A percentile compares a stretch with the other conserved stretches of the same genome.
Evolutionary conservation across 2,797 vertebrate species (phyloP).

Genomic region (Lagodon rhomboides): DNA sequence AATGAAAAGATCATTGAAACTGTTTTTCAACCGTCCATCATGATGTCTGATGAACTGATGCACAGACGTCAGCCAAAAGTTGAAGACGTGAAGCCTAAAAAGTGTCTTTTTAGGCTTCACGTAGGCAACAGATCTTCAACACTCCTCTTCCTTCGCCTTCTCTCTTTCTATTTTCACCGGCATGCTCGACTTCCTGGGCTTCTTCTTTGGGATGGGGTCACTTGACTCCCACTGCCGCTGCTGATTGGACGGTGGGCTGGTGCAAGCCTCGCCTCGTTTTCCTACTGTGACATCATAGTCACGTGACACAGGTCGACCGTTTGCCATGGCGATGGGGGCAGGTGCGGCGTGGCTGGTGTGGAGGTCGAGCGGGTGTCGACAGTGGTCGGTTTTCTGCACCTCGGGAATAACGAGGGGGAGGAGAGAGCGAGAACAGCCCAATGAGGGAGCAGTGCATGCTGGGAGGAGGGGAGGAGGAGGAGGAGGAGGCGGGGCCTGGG

Average conservation of each 20-base stretch:
- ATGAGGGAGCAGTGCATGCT: constrained; percentile 58
- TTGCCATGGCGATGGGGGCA: background rate
- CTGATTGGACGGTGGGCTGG: constrained; percentile 67
- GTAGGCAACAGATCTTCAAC: constrained; percentile 7
- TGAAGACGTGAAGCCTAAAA: too few species aligned
- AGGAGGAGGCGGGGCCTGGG: constrained; percentile 32
- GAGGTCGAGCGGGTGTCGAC: background rate
- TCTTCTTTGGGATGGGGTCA: constrained; percentile 89
- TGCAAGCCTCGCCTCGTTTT: background rate
- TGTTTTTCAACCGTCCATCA: too few species aligned
- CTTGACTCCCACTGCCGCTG: constrained; percentile 56
- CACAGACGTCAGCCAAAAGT: too few species aligned
- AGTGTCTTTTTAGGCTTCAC: too few species aligned
- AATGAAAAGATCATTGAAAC: too few species aligned
- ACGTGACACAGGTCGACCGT: constrained; percentile 75
- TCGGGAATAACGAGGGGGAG: background rate
- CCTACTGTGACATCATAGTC: constrained; percentile 19
- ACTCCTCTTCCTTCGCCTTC: background rate
- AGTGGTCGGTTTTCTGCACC: background rate
- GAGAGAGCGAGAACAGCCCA: constrained; percentile 58
- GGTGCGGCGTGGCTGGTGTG: background rate
- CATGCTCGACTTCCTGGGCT: constrained; percentile 94
- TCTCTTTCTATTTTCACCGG: constrained; percentile 90
- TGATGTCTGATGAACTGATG: too few species aligned
- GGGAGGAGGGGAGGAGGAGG: constrained; percentile 55